phyloP scores from a whole-genome alignment of 2,797 vertebrate species.

The Forpus xanthops region DNA sequence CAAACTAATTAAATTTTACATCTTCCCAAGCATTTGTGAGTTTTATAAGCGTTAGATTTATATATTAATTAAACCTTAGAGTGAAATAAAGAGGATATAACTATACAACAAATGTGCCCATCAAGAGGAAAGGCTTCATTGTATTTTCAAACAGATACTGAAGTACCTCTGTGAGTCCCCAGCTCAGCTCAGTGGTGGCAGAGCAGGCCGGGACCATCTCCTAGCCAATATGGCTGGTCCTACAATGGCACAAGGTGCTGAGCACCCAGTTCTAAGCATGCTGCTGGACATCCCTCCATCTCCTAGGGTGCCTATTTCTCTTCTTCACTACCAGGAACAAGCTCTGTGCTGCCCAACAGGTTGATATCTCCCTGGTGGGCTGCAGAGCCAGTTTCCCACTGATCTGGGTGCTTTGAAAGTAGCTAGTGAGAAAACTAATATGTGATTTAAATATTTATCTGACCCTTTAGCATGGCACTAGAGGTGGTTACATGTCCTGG shows the following conservation, averaged over 20 bases:
- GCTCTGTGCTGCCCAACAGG: not conserved
- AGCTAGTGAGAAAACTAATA: not conserved
- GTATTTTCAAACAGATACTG: not conserved
- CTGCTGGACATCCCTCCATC: not conserved
- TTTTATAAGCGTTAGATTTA: slow-evolving; percentile 72
- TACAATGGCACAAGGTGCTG: not conserved
- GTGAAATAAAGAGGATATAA: slow-evolving; percentile 64
- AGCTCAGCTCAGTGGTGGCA: not conserved
- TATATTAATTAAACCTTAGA: slow-evolving; percentile 77
- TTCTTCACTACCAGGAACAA: not conserved
- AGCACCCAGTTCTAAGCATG: rapidly evolving
- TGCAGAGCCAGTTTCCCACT: not conserved
- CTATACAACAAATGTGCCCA: slow-evolving; percentile 22
- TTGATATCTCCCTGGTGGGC: not conserved
- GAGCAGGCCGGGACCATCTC: not conserved
- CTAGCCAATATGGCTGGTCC: not conserved
- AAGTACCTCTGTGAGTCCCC: not conserved
- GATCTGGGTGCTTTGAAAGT: not conserved
- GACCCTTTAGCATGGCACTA: not conserved
- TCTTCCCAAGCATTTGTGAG: slow-evolving; percentile 71
- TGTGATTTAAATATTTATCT: not conserved
- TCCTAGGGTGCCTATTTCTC: not conserved
- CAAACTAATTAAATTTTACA: slow-evolving; percentile 78
- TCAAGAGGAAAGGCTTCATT: not conserved
- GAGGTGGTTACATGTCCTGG: not conserved